Evolutionary conservation across 2,113 vertebrate genomes (phyloP).

Genomic region (Rostratula benghalensis): DNA sequence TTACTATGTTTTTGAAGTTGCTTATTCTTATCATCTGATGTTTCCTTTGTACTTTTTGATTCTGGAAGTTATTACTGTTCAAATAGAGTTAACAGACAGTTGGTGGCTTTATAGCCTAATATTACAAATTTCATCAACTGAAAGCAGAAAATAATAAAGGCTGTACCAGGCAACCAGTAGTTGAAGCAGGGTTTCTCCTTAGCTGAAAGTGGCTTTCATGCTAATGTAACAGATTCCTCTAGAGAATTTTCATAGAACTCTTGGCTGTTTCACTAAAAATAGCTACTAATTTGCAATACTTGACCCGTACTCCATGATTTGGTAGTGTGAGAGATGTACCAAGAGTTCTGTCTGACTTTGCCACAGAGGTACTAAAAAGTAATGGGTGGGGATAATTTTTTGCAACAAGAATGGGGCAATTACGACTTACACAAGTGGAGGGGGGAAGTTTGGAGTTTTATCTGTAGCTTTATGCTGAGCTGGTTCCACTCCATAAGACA

Average conservation of each 20-base stretch:
- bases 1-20: background rate
- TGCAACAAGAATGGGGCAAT: background rate
- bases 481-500: background rate
- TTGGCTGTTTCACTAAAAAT: background rate
- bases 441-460: background rate
- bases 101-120: background rate
- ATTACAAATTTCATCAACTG: background rate
- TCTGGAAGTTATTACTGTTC: background rate
- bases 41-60: background rate
- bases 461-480: background rate
- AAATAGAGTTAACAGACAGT: background rate
- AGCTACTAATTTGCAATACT: background rate
- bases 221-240: background rate
- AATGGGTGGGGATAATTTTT: background rate
- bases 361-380: background rate
- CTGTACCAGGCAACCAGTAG: background rate
- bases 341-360: background rate
- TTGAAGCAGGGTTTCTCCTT: background rate
- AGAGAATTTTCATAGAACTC: background rate
- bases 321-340: background rate
- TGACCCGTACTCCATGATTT: background rate
- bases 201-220: background rate
- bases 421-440: background rate
- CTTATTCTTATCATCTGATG: background rate
- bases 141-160: background rate